These are phyloP conservation scores for Sinosuthora webbiana DNA, from an alignment of 2,113 vertebrate genomes.

Conservation along the genomic window DNA sequence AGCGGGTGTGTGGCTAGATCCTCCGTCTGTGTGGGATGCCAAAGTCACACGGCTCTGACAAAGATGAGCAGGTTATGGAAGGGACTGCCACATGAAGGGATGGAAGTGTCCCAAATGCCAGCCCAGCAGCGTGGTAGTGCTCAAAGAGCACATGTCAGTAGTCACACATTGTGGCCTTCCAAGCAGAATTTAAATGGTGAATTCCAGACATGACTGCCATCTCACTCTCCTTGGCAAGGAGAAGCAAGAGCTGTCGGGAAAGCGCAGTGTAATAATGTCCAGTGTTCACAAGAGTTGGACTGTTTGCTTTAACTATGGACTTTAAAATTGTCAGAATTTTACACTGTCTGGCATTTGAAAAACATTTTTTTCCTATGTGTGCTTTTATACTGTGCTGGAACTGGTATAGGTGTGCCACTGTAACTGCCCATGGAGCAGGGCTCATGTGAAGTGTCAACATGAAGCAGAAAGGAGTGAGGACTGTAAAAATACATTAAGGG, in stretches of 20 bases:
- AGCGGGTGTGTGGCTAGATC: fast-evolving
- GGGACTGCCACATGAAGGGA: neutral
- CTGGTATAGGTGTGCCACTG: no score
- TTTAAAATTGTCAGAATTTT: neutral
- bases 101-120: fast-evolving
- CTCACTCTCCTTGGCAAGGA: neutral
- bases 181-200: neutral
- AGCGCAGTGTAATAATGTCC: neutral
- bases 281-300: neutral
- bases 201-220: neutral
- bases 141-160: fast-evolving
- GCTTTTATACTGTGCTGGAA: no score
- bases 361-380: neutral
- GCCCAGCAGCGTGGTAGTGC: neutral
- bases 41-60: fast-evolving
- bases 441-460: neutral
- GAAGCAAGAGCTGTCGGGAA: neutral
- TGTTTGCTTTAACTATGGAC: neutral
- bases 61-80: fast-evolving
- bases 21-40: fast-evolving
- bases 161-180: fast-evolving
- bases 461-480: neutral
- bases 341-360: neutral
- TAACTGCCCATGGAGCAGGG: neutral
- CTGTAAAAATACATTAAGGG: neutral